phyloP scores from a whole-genome alignment of 2,113 vertebrate genomes.

The Nothoprocta pentlandii region DNA sequence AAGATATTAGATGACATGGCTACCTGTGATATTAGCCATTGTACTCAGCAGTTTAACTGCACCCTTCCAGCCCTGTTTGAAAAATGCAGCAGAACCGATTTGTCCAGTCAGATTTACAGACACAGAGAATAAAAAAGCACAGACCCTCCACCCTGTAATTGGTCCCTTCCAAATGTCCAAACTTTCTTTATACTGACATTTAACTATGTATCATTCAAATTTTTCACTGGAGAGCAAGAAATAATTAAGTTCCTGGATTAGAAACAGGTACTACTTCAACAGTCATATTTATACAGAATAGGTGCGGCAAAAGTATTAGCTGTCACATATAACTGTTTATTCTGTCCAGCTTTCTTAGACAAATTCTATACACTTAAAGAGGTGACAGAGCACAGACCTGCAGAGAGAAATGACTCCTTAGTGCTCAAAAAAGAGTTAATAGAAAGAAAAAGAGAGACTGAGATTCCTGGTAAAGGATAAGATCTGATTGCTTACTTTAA shows the following conservation, averaged over 20 bases:
- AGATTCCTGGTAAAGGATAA: background rate
- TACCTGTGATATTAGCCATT: background rate
- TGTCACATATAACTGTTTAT: background rate
- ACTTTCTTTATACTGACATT: background rate
- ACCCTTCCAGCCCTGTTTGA: background rate
- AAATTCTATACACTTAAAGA: background rate
- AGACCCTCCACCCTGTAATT: background rate
- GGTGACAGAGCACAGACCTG: background rate
- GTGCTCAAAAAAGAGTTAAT: background rate
- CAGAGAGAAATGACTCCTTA: background rate
- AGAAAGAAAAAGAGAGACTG: background rate
- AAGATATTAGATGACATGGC: background rate
- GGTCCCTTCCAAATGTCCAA: background rate
- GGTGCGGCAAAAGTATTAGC: background rate
- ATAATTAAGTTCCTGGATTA: background rate
- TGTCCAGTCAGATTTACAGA: background rate
- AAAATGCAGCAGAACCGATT: background rate
- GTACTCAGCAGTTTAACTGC: background rate
- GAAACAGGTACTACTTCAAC: slow-evolving; percentile 5
- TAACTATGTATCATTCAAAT: background rate
- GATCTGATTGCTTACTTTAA: background rate
- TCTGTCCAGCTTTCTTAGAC: background rate
- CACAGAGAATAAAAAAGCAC: background rate
- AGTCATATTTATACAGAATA: background rate
- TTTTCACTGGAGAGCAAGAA: background rate